Conservation (phyloP, 2,797 vertebrate species). For the Atherinosoma microstoma region DNA sequence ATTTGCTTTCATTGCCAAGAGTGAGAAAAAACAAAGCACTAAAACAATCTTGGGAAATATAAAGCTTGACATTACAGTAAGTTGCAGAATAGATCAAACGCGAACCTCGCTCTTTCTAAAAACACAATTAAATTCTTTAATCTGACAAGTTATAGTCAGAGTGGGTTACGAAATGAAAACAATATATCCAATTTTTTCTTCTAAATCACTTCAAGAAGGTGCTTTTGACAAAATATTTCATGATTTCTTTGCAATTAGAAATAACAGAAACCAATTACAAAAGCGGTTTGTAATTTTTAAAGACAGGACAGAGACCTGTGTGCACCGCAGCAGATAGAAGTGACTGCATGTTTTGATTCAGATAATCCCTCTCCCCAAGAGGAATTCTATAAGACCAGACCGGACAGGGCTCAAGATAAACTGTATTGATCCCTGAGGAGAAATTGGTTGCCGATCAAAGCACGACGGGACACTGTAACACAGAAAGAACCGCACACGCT, state of each 20-base stretch:
- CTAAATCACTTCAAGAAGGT: neutral
- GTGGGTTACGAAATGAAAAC: too few relatives aligned
- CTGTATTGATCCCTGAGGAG: conserved; percentile 25
- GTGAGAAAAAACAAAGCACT: neutral
- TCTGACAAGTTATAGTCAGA: neutral
- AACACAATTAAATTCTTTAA: neutral
- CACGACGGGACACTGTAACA: neutral
- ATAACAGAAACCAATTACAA: neutral
- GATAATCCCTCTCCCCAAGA: neutral
- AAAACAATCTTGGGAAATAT: neutral
- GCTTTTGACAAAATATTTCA: neutral
- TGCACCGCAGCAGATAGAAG: neutral
- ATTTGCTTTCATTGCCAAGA: neutral
- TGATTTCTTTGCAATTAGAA: neutral
- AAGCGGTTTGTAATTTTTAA: neutral
- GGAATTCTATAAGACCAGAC: neutral
- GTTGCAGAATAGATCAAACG: neutral
- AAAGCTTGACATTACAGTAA: neutral
- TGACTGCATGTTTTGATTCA: neutral
- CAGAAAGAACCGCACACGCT: conserved; percentile 13
- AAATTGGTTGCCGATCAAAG: neutral
- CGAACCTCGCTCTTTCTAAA: neutral
- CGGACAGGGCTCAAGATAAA: neutral
- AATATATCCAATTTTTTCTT: too few relatives aligned
- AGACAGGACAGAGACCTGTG: neutral